Evolutionary conservation across 2,113 vertebrate genomes (phyloP).

Genomic region (Fulmarus glacialis): DNA sequence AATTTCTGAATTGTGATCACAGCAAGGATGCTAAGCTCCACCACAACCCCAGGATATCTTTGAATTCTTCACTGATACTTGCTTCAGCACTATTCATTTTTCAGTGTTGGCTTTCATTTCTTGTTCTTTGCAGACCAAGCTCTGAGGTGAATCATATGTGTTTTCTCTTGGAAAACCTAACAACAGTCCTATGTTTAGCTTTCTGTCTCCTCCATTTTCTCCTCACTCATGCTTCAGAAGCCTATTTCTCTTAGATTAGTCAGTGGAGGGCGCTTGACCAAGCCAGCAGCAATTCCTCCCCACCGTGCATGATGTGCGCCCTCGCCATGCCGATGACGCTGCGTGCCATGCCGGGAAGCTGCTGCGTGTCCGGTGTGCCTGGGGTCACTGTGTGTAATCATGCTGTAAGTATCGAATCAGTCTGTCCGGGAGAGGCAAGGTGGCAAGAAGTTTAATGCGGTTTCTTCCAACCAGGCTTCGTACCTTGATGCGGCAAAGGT

Average conservation of each 20-base stretch:
- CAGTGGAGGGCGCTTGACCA: background rate
- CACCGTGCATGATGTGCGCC: background rate
- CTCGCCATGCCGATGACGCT: background rate
- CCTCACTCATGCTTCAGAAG: background rate
- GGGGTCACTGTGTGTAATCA: slow-evolving; percentile 67
- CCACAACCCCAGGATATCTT: background rate
- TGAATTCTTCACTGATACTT: background rate
- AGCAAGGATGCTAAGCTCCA: background rate
- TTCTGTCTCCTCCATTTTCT: background rate
- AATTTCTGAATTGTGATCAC: background rate
- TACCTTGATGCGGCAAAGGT: slow-evolving; percentile 88
- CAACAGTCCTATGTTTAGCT: background rate
- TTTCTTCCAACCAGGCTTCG: slow-evolving; percentile 81
- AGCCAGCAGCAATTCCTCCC: background rate
- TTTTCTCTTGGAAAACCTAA: background rate
- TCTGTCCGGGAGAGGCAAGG: slow-evolving; percentile 86
- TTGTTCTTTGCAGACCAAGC: background rate
- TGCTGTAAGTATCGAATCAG: slow-evolving; percentile 86
- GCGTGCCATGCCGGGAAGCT: background rate
- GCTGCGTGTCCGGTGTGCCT: rapidly evolving
- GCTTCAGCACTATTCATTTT: background rate
- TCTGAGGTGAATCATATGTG: background rate
- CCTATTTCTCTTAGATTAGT: background rate
- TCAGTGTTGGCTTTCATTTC: background rate
- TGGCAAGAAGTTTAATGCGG: slow-evolving; percentile 81